These are phyloP conservation scores for Caenorhabditis sp. DNA, from an alignment of 2,888 invertebrate genomes.

Conservation along the genomic window DNA sequence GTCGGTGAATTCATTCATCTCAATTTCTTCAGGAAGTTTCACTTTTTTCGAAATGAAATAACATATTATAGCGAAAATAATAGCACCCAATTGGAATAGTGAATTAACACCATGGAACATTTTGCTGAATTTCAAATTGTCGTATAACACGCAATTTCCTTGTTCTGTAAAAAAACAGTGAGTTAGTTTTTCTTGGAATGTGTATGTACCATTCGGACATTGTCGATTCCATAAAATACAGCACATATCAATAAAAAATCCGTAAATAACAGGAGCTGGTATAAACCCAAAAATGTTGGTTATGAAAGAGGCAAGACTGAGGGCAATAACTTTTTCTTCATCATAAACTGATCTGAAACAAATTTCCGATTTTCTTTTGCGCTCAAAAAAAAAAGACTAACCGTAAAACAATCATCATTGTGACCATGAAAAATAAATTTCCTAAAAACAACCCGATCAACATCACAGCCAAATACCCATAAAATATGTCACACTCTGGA, in stretches of 20 bases:
- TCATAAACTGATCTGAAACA: slow-evolving; percentile 59
- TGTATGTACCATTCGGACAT: slow-evolving; percentile 48
- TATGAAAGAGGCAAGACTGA: slow-evolving; percentile 58
- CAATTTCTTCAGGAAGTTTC: slow-evolving; percentile 55
- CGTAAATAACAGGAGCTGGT: slow-evolving; percentile 63
- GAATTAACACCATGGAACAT: slow-evolving; percentile 57
- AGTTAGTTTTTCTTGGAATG: too few relatives aligned
- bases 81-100: slow-evolving; percentile 47
- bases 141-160: slow-evolving; percentile 63
- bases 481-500: slow-evolving; percentile 44
- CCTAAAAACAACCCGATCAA: slow-evolving; percentile 63
- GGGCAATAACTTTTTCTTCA: slow-evolving; percentile 59
- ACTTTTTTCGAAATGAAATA: slow-evolving; percentile 46
- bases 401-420: slow-evolving; percentile 64
- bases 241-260: slow-evolving; percentile 54
- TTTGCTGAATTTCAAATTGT: slow-evolving; percentile 54
- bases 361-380: too few relatives aligned
- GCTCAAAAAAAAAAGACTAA: slow-evolving; percentile 4
- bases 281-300: slow-evolving; percentile 64
- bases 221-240: slow-evolving; percentile 56
- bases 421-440: slow-evolving; percentile 64
- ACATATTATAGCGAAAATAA: slow-evolving; percentile 47
- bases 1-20: slow-evolving; percentile 29
- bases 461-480: slow-evolving; percentile 55
- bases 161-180: slow-evolving; percentile 27